Base-by-base conservation (phyloP, 2,797 vertebrate species). In the Cossypha dichroa region DNA sequence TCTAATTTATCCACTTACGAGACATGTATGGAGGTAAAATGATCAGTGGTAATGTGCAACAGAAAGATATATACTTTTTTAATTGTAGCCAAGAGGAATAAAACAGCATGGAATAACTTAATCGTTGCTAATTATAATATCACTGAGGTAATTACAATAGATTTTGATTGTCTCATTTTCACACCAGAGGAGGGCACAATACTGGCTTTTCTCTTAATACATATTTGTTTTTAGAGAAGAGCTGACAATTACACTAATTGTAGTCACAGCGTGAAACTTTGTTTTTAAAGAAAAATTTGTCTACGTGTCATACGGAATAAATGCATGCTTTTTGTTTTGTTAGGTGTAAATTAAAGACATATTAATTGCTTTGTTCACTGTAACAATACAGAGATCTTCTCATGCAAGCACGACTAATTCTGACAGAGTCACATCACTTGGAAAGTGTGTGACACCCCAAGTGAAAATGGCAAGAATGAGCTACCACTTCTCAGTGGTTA, bases 51-150 rank as follows among this genome's bases (percentile, higher is more conserved):
- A 99, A 98, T 98, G 97, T 98, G 98, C 97, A 98, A 97, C 98
- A 98, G 98, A 98, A 98, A 98, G 98, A 98, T 98, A 99, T 99
- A 98, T 99, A 98, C 98, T 99, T 99, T 98, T 99, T 98, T 98
- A 99, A 99, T 99, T 99, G 98, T 99, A 98, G 98, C 97, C 98
- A 98, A 98, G 97, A 98, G 98, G 98, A 97, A 98, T 98, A 98
- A 98, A 98, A 95, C 98, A 98, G 98, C 98, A 98, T 98, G 98
- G 98, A 98, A 99, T 98, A 98, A 98, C 98, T 98, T 99, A 99
- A 99, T 99, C 98, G 98, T 98, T 97, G 98, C 98, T 99, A 99
- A 99, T 99, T 99, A 99, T 98, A 99, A 99, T 99, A 99, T 99
- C 98, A 98, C 98, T 98, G 98, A 98, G 98, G 97, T 99, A 99